Percentiles rank a stretch among this genome's conserved stretches.
Evolutionary conservation across 2,888 invertebrate genomes (phyloP).

Genomic region (Nezara viridula): DNA sequence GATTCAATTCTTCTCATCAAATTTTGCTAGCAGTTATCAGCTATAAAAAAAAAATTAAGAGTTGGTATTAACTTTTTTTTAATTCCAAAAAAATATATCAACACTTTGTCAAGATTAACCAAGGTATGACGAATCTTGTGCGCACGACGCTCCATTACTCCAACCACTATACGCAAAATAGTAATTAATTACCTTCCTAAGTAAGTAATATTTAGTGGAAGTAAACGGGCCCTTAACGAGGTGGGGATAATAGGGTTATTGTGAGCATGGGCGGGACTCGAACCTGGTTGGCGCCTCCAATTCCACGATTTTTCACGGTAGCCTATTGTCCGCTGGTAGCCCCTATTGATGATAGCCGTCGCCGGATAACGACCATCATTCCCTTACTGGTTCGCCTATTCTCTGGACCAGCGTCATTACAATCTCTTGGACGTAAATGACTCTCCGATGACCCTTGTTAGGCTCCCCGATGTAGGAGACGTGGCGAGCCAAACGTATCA

Average conservation of each 20-base stretch:
- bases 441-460: constrained; percentile 14
- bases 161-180: not conserved
- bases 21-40: no score
- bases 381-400: constrained; percentile 1
- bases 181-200: not conserved
- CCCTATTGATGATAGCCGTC: constrained; percentile 47
- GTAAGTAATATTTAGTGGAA: constrained; percentile 23
- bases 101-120: not conserved
- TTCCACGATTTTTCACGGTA: constrained; percentile 52
- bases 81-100: no score
- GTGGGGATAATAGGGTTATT: constrained; percentile 7
- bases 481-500: not conserved
- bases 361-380: constrained; percentile 35
- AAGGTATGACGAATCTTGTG: not conserved
- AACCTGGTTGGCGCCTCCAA: constrained; percentile 54
- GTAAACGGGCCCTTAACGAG: constrained; percentile 1
- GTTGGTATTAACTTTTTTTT: no score
- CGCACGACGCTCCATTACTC: not conserved
- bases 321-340: constrained; percentile 47
- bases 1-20: no score
- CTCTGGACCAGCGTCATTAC: not conserved
- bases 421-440: constrained; percentile 2
- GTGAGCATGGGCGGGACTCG: not conserved
- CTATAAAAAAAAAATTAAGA: no score
- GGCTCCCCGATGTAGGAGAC: not conserved